Base-by-base conservation (phyloP, 2,797 vertebrate genomes). In the Danionella dracula region DNA sequence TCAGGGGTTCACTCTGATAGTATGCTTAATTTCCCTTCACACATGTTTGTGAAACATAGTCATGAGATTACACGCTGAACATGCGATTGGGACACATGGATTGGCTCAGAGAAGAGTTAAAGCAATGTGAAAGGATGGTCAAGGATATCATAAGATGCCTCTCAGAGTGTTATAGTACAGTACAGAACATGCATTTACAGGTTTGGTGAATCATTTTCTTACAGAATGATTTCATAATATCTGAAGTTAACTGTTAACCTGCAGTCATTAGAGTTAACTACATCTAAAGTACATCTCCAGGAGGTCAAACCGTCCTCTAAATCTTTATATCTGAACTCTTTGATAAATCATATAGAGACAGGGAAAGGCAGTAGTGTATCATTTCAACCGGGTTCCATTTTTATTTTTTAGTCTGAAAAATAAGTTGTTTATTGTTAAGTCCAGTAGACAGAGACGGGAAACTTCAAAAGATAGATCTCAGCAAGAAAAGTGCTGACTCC, bases 401-500 rank as follows among this genome's bases (percentile, higher is more conserved):
- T 27, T 27, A 35, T 66, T 20, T 3, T 20, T 4, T 5, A 13
- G 21, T 41, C 21, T 34, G 42, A 45, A 34, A 37, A 59, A 15
- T n/a, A 9, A 7, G 20, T 5, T 38, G 42, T 66, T 66, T 20
- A 56, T 46, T 5, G 40, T 31, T n/a, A n/a, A 57, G 64, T 32
- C 31, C 42, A 57, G 34, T 21, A 38, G n/a, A n/a, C 38, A 40
- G 15, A 34, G 15, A 58, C 15, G 45, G 68, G 68, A 62, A 63
- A 37, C 40, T 51, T 27, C 4, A 67, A 67, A 27, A 48, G 46
- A 21, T 68, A 67, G 1, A 23, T 34, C 41, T 48, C 68, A 68
- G 58, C 58, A 54, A 29, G 49, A 66, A 40, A 60, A 68, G 15
- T 71, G 68, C 75, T 73, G 75, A 73, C 62, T 16, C 34, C 16